Base-by-base conservation (phyloP, 37 sponge, comb jelly and placozoan genomes). In the Cliona cf. orientalis region DNA sequence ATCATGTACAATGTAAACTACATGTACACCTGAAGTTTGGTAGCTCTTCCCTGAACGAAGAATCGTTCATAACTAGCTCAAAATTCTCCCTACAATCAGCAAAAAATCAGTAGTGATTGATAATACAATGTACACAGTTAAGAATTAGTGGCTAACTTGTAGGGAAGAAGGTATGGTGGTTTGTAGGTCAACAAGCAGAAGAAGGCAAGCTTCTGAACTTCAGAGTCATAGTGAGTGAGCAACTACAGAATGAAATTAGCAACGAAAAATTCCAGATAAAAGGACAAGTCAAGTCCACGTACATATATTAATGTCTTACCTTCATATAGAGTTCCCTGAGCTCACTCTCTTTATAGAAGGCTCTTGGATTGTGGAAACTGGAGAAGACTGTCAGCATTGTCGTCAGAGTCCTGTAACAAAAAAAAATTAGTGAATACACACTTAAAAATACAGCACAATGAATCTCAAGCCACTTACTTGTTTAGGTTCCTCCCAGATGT, bases 141-240 rank as follows among this genome's bases (percentile, higher is more conserved):
- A 73, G 14, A 19, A 49, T 49, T 19, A 45, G 29, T 6, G 23
- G 19, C 86, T 84, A 66, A 91, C 89, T 26, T 58, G 83, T 96
- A 96, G 17, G 85, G 88, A 14, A 66, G 38, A 1, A 96, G 60
- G 61, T 80, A 73, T 17, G 84, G 38, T 23, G 76, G 79, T 65
- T 87, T 86, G 91, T 73, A 94, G 25, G 81, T 82, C 61, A 87
- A 42, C 28, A 96, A 63, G 33, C 91, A 85, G 40, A 82, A 72
- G 34, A 96, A 71, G 71, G 95, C 89, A n/a, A 86, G 80, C 55
- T 46, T 35, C 76, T 96, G 97, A 25, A 96, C 69, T n/a, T 82
- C 81, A 65, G 84, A 41, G 9, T 87, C 81, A n/a, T 68, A 81
- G 55, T 91, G 91, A 19, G 80, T 76, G 41, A 96, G 76, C 66